phyloP scores from a whole-genome alignment of 1,140 invertebrate species.

The Camponotus floridanus region DNA sequence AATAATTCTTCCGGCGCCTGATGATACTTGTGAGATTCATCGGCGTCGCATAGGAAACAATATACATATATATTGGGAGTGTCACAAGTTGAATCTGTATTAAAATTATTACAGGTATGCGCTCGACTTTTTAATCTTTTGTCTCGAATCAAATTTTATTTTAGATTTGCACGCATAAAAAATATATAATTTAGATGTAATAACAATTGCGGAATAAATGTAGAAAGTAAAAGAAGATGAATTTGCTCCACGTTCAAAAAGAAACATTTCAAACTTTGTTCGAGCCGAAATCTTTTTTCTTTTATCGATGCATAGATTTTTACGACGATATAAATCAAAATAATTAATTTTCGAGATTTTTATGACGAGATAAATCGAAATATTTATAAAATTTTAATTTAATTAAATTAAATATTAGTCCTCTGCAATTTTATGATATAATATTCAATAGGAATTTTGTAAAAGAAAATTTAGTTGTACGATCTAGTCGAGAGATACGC shows the following conservation, averaged over 20 bases:
- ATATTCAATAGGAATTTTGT: background rate
- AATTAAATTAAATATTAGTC: background rate
- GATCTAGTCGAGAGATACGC: no score
- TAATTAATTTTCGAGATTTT: no score
- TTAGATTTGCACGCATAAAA: no score
- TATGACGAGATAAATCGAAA: no score
- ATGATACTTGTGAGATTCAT: conserved; percentile 56
- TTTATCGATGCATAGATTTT: background rate
- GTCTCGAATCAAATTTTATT: no score
- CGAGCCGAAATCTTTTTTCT: background rate
- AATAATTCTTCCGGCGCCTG: conserved; percentile 54
- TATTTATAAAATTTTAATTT: no score
- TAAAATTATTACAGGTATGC: conserved; percentile 29
- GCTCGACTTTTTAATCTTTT: background rate
- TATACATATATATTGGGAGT: conserved; percentile 10
- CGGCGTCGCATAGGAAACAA: conserved; percentile 25
- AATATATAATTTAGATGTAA: no score
- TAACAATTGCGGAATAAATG: no score
- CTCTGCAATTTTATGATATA: background rate
- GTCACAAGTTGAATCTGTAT: background rate
- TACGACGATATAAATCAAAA: background rate
- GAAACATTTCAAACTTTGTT: no score
- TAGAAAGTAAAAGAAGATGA: no score
- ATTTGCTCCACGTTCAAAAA: no score
- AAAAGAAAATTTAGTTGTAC: background rate